Conservation (phyloP, 2,888 invertebrate species). For the Drosophila pseudotalamancana region DNA sequence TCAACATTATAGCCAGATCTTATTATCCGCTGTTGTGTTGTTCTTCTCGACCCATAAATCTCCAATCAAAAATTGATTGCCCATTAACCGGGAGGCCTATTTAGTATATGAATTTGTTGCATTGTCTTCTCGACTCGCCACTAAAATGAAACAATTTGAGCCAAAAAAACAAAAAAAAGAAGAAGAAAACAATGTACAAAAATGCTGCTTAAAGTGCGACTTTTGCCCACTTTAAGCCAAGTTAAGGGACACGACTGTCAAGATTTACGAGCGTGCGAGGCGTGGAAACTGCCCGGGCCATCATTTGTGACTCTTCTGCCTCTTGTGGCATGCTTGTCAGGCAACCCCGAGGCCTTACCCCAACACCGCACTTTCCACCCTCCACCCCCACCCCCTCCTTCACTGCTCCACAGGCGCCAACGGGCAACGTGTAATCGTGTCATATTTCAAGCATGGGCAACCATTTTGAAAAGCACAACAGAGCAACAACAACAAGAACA, state of each 20-base stretch:
- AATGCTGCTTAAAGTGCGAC: constrained; percentile 50
- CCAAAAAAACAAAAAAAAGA: constrained; percentile 1
- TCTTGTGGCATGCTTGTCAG: neutral
- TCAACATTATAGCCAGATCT: constrained; percentile 46
- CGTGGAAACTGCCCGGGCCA: constrained; percentile 22
- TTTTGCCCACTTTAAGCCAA: constrained; percentile 27
- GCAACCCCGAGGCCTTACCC: constrained; percentile 17
- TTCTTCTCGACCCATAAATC: constrained; percentile 58
- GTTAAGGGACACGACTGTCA: constrained; percentile 23
- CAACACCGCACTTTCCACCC: neutral
- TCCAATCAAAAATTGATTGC: constrained; percentile 73
- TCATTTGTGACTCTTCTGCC: neutral
- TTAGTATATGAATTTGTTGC: constrained; percentile 17
- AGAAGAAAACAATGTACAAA: too few relatives aligned
- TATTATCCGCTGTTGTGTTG: constrained; percentile 30
- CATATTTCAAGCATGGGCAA: constrained; percentile 81
- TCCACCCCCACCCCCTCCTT: neutral
- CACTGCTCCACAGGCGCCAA: neutral
- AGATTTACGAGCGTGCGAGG: constrained; percentile 44
- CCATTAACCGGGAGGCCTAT: constrained; percentile 34
- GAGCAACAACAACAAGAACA: neutral
- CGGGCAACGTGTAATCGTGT: constrained; percentile 71
- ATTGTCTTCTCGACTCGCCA: constrained; percentile 15
- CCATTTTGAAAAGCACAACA: constrained; percentile 60
- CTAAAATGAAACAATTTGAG: constrained; percentile 22